These are phyloP conservation scores for Smittia aterrima DNA, from an alignment of 2,888 invertebrate genomes.

Conservation along the genomic window DNA sequence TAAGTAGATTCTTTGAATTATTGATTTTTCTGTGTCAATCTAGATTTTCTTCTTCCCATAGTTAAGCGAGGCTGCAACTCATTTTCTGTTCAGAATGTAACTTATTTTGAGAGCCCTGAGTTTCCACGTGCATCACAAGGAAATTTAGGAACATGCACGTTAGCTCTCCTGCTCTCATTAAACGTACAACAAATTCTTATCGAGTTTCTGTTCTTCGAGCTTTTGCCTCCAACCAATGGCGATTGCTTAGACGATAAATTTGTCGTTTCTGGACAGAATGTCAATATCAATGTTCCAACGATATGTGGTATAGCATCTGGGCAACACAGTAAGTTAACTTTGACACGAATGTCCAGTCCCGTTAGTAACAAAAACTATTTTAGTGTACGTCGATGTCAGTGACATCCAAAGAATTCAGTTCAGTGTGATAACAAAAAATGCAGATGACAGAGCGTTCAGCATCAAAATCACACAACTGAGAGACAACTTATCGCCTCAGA, in stretches of 20 bases:
- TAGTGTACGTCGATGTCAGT: slow-evolving; percentile 72
- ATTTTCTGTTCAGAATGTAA: slow-evolving; percentile 60
- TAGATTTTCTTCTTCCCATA: slow-evolving; percentile 48
- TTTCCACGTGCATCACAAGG: slow-evolving; percentile 59
- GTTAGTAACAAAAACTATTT: slow-evolving; percentile 45
- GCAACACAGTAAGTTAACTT: slow-evolving; percentile 63
- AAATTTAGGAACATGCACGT: slow-evolving; percentile 56
- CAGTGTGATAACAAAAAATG: slow-evolving; percentile 61
- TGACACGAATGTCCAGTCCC: background rate
- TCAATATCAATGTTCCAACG: slow-evolving; percentile 61
- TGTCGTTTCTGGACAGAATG: slow-evolving; percentile 68
- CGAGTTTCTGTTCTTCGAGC: slow-evolving; percentile 67
- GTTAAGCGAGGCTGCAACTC: slow-evolving; percentile 68
- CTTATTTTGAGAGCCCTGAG: slow-evolving; percentile 71
- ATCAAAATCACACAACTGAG: slow-evolving; percentile 61
- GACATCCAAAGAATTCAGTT: slow-evolving; percentile 61
- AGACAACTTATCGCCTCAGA: slow-evolving; percentile 56
- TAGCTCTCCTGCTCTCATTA: slow-evolving; percentile 60
- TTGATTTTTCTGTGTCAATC: slow-evolving; percentile 10
- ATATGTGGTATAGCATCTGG: slow-evolving; percentile 75
- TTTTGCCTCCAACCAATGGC: slow-evolving; percentile 55
- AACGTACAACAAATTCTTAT: slow-evolving; percentile 67
- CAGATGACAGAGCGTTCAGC: slow-evolving; percentile 61
- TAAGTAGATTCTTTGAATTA: slow-evolving; percentile 56
- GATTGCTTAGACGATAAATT: slow-evolving; percentile 69